Conservation (phyloP, 2,797 vertebrate species). For the Falco peregrinus region DNA sequence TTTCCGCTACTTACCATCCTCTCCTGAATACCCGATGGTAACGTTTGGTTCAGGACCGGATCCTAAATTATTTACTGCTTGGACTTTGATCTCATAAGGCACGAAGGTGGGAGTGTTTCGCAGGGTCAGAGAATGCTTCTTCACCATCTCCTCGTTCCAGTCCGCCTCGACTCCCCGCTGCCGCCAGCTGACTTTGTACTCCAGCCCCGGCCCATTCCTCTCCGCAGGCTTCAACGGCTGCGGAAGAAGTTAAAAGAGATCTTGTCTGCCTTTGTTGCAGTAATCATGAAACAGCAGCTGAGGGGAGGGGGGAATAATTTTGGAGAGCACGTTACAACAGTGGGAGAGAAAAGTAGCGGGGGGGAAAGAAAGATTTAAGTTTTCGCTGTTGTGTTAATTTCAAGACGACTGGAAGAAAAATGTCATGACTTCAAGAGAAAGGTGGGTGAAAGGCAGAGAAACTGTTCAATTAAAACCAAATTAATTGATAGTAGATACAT, state of each 20-base stretch:
- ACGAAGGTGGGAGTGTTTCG: conserved; percentile 89
- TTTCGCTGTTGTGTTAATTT: neutral
- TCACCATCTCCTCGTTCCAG: conserved; percentile 88
- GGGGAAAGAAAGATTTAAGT: neutral
- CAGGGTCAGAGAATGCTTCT: conserved; percentile 88
- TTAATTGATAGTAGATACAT: neutral
- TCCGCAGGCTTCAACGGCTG: conserved; percentile 89
- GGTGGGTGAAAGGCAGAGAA: neutral
- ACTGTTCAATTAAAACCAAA: neutral
- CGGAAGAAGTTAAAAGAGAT: neutral
- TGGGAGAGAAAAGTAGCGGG: neutral
- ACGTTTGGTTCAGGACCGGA: conserved; percentile 87
- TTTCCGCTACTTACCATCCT: conserved; percentile 87
- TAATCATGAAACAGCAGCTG: neutral
- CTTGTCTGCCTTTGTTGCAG: neutral
- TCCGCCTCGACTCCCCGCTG: conserved; percentile 80
- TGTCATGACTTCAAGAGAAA: neutral
- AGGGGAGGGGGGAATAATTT: neutral
- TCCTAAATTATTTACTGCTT: conserved; percentile 87
- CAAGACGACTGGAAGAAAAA: neutral
- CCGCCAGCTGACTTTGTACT: conserved; percentile 92
- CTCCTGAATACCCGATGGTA: conserved; percentile 88
- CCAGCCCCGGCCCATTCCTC: conserved; percentile 90
- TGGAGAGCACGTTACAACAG: fast-evolving
- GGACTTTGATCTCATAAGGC: conserved; percentile 93